Percentiles rank a stretch among this genome's conserved stretches.
These are phyloP conservation scores for Aradophagus sp. DNA, from an alignment of 1,140 invertebrate species.

Conservation along the genomic window DNA sequence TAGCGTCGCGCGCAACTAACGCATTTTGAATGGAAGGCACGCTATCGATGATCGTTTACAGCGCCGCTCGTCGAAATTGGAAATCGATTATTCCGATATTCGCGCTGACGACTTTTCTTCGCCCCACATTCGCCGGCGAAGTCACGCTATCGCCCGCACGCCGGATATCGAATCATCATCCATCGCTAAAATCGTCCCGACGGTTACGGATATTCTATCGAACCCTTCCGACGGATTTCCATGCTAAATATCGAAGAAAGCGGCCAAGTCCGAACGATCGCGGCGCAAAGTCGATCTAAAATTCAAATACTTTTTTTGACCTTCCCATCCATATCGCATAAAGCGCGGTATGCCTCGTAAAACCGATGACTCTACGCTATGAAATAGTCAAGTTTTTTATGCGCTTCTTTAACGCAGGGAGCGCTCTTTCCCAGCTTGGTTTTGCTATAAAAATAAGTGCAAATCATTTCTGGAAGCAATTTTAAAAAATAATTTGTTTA, in stretches of 20 bases:
- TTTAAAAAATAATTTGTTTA: too few relatives aligned
- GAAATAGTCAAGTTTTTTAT: too few relatives aligned
- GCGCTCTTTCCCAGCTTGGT: too few relatives aligned
- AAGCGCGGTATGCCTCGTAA: too few relatives aligned
- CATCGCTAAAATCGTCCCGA: constrained; percentile 48
- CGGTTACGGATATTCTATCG: constrained; percentile 45
- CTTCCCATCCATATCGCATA: too few relatives aligned
- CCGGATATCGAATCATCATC: constrained; percentile 57
- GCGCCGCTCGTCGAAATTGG: constrained; percentile 42
- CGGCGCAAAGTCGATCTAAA: too few relatives aligned
- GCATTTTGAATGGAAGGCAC: constrained; percentile 39
- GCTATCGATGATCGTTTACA: constrained; percentile 54
- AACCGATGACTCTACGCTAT: too few relatives aligned
- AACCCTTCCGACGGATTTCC: constrained; percentile 39
- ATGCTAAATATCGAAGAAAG: constrained; percentile 4
- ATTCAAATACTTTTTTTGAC: too few relatives aligned
- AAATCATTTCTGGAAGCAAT: too few relatives aligned
- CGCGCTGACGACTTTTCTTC: constrained; percentile 50
- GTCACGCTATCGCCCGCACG: constrained; percentile 37
- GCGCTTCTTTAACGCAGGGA: too few relatives aligned
- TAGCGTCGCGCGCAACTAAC: constrained; percentile 48
- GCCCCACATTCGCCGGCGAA: constrained; percentile 38
- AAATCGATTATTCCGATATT: constrained; percentile 57
- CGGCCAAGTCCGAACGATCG: too few relatives aligned
- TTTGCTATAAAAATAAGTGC: too few relatives aligned